These are phyloP conservation scores for Leptosomus discolor DNA, from an alignment of 2,113 vertebrate genomes.

Conservation along the genomic window DNA sequence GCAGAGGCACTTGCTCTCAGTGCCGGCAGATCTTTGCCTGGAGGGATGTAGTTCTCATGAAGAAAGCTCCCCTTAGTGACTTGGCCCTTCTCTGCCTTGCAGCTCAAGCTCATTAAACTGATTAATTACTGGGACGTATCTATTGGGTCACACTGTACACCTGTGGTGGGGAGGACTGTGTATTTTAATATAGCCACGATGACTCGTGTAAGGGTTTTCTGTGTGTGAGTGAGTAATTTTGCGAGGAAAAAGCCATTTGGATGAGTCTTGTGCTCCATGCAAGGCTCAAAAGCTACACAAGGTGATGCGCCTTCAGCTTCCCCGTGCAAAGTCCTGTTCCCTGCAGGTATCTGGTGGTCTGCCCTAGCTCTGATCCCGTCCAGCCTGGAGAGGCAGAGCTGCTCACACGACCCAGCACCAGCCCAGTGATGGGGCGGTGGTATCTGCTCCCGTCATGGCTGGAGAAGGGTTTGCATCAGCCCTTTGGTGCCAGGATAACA, in stretches of 20 bases:
- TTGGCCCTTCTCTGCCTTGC: not conserved
- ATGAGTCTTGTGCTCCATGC: not conserved
- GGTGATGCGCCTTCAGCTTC: not conserved
- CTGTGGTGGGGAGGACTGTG: not conserved
- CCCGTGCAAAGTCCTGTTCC: rapidly evolving
- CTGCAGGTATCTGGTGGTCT: not conserved
- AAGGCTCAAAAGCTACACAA: not conserved
- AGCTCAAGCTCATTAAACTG: not conserved
- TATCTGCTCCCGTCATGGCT: rapidly evolving
- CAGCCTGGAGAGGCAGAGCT: too few relatives aligned
- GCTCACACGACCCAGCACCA: not conserved
- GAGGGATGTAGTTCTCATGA: not conserved
- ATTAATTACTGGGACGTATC: not conserved
- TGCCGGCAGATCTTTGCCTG: not conserved
- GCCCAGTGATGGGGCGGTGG: rapidly evolving
- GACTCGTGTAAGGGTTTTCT: not conserved
- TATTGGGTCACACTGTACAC: not conserved
- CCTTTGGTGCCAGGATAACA: rapidly evolving
- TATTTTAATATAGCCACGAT: not conserved
- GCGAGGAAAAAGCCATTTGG: not conserved
- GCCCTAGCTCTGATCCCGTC: not conserved
- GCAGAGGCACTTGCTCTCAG: not conserved
- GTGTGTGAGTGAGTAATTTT: not conserved
- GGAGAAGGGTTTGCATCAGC: not conserved
- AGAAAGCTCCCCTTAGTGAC: not conserved